These are phyloP conservation scores for Petroica traversi DNA, from an alignment of 2,113 vertebrate species.

Conservation along the genomic window DNA sequence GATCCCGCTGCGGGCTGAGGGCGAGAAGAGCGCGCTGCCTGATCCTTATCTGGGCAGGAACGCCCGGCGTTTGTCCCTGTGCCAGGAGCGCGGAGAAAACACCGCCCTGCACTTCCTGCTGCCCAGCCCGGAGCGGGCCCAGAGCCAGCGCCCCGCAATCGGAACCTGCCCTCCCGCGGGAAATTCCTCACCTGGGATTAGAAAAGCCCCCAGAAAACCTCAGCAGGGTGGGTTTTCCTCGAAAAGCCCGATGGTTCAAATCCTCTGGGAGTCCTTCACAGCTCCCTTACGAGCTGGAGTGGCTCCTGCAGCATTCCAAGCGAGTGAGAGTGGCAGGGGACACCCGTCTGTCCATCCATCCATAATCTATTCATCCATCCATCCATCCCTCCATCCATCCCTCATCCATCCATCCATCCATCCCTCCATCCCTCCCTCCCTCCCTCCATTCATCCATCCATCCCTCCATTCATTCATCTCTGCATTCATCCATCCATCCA, in stretches of 20 bases:
- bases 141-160: fast-evolving
- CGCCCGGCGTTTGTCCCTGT: not conserved
- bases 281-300: not conserved
- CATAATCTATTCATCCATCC: not conserved
- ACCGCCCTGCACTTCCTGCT: not conserved
- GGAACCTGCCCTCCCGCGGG: not conserved
- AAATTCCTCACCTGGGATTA: not conserved
- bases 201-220: not conserved
- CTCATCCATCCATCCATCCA: not conserved
- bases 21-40: not conserved
- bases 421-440: not conserved
- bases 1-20: not conserved
- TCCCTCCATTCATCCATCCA: not conserved
- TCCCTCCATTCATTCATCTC: too few relatives aligned
- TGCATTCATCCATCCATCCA: not conserved
- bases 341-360: not conserved
- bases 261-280: not conserved
- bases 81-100: not conserved
- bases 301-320: not conserved
- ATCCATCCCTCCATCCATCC: not conserved
- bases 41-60: not conserved
- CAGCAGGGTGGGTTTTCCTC: not conserved
- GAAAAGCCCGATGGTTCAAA: fast-evolving
- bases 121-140: not conserved
- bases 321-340: not conserved